These are phyloP conservation scores for Mallotus villosus DNA, from an alignment of 2,797 vertebrate genomes.

Conservation along the genomic window DNA sequence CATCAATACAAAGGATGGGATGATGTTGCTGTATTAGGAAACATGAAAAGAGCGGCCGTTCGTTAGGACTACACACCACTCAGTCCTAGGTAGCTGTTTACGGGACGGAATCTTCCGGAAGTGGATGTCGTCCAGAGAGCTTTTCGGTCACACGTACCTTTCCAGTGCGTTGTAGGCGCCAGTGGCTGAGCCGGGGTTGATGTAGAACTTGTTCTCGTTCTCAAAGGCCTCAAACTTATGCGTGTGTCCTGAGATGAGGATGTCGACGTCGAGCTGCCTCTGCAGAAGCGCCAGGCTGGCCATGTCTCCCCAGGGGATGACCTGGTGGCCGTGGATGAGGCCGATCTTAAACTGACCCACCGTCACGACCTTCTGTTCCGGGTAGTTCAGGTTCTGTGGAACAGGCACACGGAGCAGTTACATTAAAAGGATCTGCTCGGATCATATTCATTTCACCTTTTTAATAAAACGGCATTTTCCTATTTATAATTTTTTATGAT, in stretches of 20 bases:
- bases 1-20: constrained; percentile 98
- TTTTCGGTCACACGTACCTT: constrained; percentile 72
- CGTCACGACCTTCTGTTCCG: constrained; percentile 98
- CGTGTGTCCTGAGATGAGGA: constrained; percentile 98
- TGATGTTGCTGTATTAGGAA: constrained; percentile 90
- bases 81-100: neutral
- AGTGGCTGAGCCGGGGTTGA: constrained; percentile 97
- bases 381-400: constrained; percentile 92
- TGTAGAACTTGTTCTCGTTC: constrained; percentile 99
- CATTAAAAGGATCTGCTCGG: too few species aligned
- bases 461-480: too few species aligned
- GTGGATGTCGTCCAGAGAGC: constrained; percentile 11
- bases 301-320: constrained; percentile 98
- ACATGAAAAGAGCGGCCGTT: neutral
- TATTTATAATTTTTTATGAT: too few species aligned
- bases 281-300: constrained; percentile 94
- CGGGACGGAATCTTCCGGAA: too few species aligned
- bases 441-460: neutral
- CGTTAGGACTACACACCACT: neutral
- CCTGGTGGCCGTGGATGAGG: constrained; percentile 97
- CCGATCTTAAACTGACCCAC: constrained; percentile 99
- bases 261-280: constrained; percentile 97
- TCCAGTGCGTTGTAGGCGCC: constrained; percentile 97
- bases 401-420: neutral
- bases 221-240: constrained; percentile 99